Evolutionary conservation across 2,888 invertebrate genomes (phyloP).

Genomic region (Drosophila neoperkinsi): DNA sequence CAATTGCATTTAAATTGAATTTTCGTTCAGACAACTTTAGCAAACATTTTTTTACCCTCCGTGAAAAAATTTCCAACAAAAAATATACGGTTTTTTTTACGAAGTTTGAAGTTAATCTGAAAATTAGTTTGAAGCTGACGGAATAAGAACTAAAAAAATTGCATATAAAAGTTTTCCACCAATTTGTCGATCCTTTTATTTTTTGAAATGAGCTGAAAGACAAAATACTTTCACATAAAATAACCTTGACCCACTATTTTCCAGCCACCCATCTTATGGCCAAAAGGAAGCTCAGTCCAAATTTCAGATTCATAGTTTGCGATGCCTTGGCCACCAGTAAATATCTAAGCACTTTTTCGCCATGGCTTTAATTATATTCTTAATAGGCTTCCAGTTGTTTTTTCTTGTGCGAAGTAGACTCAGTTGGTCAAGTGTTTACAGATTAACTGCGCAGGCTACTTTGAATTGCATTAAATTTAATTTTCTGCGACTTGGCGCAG

Average conservation of each 20-base stretch:
- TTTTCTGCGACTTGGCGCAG: neutral
- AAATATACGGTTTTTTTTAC: neutral
- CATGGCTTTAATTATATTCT: neutral
- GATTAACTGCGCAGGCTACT: neutral
- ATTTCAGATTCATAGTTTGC: neutral
- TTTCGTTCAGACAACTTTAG: neutral
- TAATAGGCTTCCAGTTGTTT: neutral
- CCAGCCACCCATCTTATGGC: neutral
- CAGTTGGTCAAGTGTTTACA: rapidly evolving
- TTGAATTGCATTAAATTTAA: neutral
- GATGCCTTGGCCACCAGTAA: neutral
- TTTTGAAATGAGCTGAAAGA: neutral
- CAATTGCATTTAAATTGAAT: neutral
- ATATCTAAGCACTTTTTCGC: neutral
- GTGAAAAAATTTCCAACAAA: neutral
- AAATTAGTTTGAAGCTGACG: neutral
- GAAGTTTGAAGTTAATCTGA: neutral
- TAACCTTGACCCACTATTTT: neutral
- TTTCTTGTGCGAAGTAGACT: neutral
- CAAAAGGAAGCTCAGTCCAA: neutral
- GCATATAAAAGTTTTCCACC: neutral
- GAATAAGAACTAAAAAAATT: neutral
- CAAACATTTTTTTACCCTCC: neutral
- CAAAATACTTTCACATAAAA: neutral
- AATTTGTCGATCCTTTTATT: neutral